Evolutionary conservation across 2,797 vertebrate species (phyloP).

Genomic region (Hemibagrus guttatus): DNA sequence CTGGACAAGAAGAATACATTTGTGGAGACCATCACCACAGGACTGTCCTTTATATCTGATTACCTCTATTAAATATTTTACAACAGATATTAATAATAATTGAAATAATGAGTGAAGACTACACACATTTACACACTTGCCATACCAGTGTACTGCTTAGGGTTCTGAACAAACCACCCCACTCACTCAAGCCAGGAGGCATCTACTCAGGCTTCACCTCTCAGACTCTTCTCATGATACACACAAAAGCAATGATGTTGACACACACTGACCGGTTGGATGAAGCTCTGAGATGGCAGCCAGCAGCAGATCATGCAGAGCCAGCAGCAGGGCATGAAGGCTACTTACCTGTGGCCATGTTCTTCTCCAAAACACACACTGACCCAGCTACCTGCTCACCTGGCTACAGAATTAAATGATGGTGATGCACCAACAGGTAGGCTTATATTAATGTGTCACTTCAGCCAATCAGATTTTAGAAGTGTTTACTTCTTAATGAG

Average conservation of each 20-base stretch:
- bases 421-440: too few relatives aligned
- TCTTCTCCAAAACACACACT: conserved; percentile 24
- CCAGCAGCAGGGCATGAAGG: conserved; percentile 8
- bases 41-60: not conserved
- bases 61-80: not conserved
- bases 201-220: conserved; percentile 35
- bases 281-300: conserved; percentile 32
- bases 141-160: conserved; percentile 40
- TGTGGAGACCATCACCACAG: conserved; percentile 25
- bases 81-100: not conserved
- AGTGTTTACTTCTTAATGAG: not conserved
- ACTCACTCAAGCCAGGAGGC: conserved; percentile 11
- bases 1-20: not conserved
- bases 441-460: too few relatives aligned
- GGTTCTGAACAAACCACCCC: conserved; percentile 16
- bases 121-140: conserved; percentile 1
- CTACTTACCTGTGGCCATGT: conserved; percentile 24
- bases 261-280: conserved; percentile 24
- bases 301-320: conserved; percentile 47
- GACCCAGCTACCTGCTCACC: not conserved
- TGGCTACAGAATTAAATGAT: too few relatives aligned
- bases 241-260: conserved; percentile 38
- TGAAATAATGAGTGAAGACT: not conserved
- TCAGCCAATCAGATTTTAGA: not conserved
- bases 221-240: conserved; percentile 30